Evolutionary conservation across 2,888 invertebrate species (phyloP).

Genomic region (Tiliacea aurago): DNA sequence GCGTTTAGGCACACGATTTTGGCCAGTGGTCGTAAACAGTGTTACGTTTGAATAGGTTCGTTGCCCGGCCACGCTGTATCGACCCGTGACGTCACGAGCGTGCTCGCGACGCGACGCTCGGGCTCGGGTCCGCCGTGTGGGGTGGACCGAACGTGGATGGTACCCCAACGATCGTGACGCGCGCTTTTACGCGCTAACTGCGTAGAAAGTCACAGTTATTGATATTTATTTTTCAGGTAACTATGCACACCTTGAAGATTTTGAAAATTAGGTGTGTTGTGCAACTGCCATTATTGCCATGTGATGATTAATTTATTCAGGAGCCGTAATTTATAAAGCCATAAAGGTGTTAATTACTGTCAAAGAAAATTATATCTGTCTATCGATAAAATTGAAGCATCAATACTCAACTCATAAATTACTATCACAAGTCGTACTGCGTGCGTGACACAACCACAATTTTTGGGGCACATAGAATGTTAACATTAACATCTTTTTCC

Average conservation of each 20-base stretch:
- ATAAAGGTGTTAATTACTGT: slow-evolving; percentile 1
- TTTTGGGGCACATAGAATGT: slow-evolving; percentile 1
- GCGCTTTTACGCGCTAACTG: slow-evolving; percentile 35
- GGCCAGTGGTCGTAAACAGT: slow-evolving; percentile 61
- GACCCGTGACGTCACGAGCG: slow-evolving; percentile 76
- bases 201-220: slow-evolving; percentile 24
- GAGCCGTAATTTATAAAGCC: neutral
- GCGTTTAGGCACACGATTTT: slow-evolving; percentile 53
- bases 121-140: slow-evolving; percentile 22
- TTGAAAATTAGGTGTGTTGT: neutral
- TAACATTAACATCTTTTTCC: slow-evolving; percentile 8
- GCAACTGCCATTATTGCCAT: neutral
- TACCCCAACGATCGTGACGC: slow-evolving; percentile 45
- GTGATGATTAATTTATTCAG: neutral
- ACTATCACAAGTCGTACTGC: neutral
- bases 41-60: slow-evolving; percentile 75
- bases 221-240: neutral
- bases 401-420: slow-evolving; percentile 8
- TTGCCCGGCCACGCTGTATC: slow-evolving; percentile 78
- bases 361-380: neutral
- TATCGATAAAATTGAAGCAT: slow-evolving; percentile 12
- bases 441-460: slow-evolving; percentile 18
- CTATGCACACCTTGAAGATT: neutral
- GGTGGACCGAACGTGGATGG: slow-evolving; percentile 34
- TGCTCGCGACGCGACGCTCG: slow-evolving; percentile 43